Base-by-base conservation (phyloP, 1,140 invertebrate genomes). In the Drosophila burlai region DNA sequence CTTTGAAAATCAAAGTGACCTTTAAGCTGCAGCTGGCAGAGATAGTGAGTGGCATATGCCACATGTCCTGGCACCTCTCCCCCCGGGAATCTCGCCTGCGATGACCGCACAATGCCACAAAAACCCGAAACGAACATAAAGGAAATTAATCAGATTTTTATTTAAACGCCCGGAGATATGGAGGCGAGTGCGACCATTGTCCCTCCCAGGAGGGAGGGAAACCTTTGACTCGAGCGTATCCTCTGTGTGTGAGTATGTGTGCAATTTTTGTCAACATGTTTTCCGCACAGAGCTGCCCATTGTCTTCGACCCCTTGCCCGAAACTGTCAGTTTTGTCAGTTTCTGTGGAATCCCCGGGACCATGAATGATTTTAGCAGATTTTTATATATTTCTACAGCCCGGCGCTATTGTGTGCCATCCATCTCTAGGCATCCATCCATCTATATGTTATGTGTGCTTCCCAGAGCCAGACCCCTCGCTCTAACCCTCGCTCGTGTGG, bases 71-170 rank as follows among this genome's bases (percentile, higher is more conserved):
- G 73, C 81, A 87, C 84, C 84, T 87, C 81, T 75, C 18, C 46
- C 65, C 16, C 13, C 15, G 61, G 52, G 26, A 31, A 29, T 42
- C 40, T 42, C 43, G 29, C 50, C 62, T 42, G 46, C 62, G 16
- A 61, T 62, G 52, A 72, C 55, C 83, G 71, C 66, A 87, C 83
- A 86, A 83, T 87, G 73, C 72, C 81, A 84, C 43, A 78, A 46
- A 83, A 83, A 78, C 74, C 84, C 81, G 65, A 65, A 83, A 55
- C 75, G 80, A 76, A 55, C 74, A 89, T 89, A 90, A 89, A 89
- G 80, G 81, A 89, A 89, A 89, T 89, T 89, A 89, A 89, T 89
- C 84, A 89, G 84, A 89, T 89, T 89, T 87, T 90, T 89, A 90
- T 89, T 89, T 90, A 89, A 89, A 89, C 84, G 85, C 84, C 46